Evolutionary conservation across 1,140 invertebrate species (phyloP).

Genomic region (Drosophila orena): DNA sequence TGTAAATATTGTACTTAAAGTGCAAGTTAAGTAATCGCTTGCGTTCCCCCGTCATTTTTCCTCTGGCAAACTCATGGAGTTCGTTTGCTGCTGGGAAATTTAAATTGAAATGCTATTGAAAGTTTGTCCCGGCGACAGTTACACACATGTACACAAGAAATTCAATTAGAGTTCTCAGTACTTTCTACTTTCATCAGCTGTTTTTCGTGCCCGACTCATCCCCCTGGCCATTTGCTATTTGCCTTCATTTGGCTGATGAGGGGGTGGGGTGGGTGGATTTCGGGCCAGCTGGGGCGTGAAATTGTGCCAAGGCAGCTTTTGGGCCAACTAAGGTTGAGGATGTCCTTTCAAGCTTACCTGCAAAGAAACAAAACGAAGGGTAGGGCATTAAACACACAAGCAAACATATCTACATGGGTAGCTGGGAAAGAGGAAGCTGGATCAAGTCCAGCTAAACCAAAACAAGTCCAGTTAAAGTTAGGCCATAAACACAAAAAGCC

Average conservation of each 20-base stretch:
- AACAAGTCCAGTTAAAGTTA: constrained; percentile 37
- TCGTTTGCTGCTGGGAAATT: constrained; percentile 24
- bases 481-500: constrained; percentile 44
- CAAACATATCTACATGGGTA: not conserved
- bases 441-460: not conserved
- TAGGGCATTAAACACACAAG: constrained; percentile 22
- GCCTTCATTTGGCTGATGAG: constrained; percentile 59
- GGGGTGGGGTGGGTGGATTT: not conserved
- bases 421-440: not conserved
- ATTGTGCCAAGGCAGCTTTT: constrained; percentile 51
- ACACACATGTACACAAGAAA: constrained; percentile 40
- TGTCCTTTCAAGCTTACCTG: constrained; percentile 60
- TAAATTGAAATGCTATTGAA: constrained; percentile 72
- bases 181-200: constrained; percentile 72
- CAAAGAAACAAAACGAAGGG: constrained; percentile 36
- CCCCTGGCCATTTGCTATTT: constrained; percentile 7
- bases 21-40: not conserved
- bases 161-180: constrained; percentile 76
- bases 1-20: constrained; percentile 6
- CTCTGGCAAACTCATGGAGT: not conserved
- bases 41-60: not conserved
- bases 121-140: constrained; percentile 49
- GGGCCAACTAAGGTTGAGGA: constrained; percentile 6
- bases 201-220: not conserved
- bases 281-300: constrained; percentile 53